phyloP scores from a whole-genome alignment of 2,113 vertebrate species.

The Macaca fascicularis region DNA sequence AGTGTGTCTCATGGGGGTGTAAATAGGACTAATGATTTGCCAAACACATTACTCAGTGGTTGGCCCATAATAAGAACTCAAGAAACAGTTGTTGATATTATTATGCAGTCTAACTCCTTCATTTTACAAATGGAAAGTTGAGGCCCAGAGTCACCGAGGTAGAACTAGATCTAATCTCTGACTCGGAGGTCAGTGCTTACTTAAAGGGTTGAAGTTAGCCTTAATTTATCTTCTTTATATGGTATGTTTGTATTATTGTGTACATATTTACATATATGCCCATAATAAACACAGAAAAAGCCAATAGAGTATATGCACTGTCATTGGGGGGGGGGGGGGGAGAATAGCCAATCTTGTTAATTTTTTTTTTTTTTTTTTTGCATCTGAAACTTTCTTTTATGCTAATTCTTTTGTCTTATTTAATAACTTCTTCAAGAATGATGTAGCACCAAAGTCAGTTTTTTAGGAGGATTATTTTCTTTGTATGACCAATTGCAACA shows the following conservation, averaged over 20 bases:
- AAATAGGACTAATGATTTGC: background rate
- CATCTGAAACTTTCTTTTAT: background rate
- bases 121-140: background rate
- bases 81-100: background rate
- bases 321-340: accelerated
- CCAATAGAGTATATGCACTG: background rate
- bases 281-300: background rate
- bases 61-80: background rate
- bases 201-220: background rate
- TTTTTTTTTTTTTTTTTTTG: background rate
- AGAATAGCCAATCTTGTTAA: background rate
- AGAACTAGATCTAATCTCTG: background rate
- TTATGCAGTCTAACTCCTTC: background rate
- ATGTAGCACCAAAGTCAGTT: background rate
- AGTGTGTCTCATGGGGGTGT: background rate
- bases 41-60: background rate
- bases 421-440: background rate
- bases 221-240: background rate
- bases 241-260: background rate
- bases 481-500: background rate
- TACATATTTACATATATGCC: background rate
- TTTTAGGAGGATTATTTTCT: background rate
- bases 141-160: background rate
- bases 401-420: background rate
- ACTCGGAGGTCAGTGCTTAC: background rate